Evolutionary conservation across 2,888 invertebrate species (phyloP), one percentile per base, ranked within the genome.

Genomic region (Ochropacha duplaris): DNA sequence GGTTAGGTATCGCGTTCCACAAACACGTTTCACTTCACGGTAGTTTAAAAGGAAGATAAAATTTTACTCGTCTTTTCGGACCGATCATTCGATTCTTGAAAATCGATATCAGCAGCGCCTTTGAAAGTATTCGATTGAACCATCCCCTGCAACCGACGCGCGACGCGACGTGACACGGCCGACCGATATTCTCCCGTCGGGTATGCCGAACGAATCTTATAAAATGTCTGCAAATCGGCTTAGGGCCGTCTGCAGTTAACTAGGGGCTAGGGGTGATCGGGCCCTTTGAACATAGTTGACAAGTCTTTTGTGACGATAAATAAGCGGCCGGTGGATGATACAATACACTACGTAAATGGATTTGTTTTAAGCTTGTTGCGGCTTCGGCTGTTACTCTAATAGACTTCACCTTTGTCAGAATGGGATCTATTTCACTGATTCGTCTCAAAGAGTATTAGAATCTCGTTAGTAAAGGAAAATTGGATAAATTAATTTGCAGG

Each of bases 361-460:
- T 83, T 80, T 76, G 71, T 72, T 64, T 59, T 72, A 69, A 76
- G 74, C 76, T 69, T 34, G 16, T 52, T 52, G 52, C 14, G 52
- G 57, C 70, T 61, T 60, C 60, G 52, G 59, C 56, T 58, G 57
- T 59, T 58, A 55, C 61, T 66, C 65, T 77, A 79, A 83, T 79
- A 79, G 76, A 78, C 78, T 78, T 78, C 76, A 76, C 79, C 80
- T 86, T 83, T 83, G 79, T 80, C 81, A 78, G 81, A 85, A 84
- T 79, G 76, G 69, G 74, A 71, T 76, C 68, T 61, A 58, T 62
- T 60, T 57, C 69, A 72, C 72, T 62, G 66, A 66, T 71, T 65
- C 54, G 44, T 54, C 39, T 50, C 44, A 28, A n/a, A 34, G 31
- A 22, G 52, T 52, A 52, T 52, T 52, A 52, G 34, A 31, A 31